Base-by-base conservation (phyloP, 2,113 vertebrate genomes). In the Stegostoma tigrinum region DNA sequence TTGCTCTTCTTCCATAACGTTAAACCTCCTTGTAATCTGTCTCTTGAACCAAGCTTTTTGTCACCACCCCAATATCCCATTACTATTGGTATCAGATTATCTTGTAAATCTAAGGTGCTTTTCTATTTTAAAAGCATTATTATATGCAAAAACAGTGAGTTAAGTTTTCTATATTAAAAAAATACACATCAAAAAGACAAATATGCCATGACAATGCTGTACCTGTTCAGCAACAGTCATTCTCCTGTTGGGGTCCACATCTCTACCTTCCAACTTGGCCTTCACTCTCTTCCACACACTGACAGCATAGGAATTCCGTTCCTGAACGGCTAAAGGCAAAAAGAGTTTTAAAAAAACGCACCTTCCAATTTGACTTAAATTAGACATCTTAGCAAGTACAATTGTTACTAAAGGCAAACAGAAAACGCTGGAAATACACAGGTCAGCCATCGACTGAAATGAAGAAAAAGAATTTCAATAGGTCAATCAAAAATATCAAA, bases 281-380 rank as follows among this genome's bases (percentile, higher is more conserved):
- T 99, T 99, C 97, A 99, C 99, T 96, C 99, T 97, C 97, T 99
- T 99, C 99, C 99, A 99, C 97, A 99, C 99, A 7, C 99, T 99
- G 96, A 99, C 99, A 3, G 99, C 99, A 80, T 99, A 99, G 0
- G 99, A 99, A 97, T 99, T 99, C 96, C 99, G 98, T 97, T 99
- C 99, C 96, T 99, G 99, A 96, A 99, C 99, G 14, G 99, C 99
- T 99, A 96, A 95, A 96, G 96, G 96, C 96, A 0, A 96, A 93
- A 55, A 23, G 14, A 27, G 4, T 55, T 45, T 45, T 1, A 45
- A 45, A 45, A 45, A 96, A 66, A 10, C 17, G 72, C 15, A 0
- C 30, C n/a, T 66, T 21, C 75, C 21, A 80, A 2, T 90, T 61
- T 85, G n/a, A 61, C 24, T 72, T 15, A 45, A 87, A 30, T 52